phyloP scores from a whole-genome alignment of 2,113 vertebrate species.

The Archocentrus centrarchus region DNA sequence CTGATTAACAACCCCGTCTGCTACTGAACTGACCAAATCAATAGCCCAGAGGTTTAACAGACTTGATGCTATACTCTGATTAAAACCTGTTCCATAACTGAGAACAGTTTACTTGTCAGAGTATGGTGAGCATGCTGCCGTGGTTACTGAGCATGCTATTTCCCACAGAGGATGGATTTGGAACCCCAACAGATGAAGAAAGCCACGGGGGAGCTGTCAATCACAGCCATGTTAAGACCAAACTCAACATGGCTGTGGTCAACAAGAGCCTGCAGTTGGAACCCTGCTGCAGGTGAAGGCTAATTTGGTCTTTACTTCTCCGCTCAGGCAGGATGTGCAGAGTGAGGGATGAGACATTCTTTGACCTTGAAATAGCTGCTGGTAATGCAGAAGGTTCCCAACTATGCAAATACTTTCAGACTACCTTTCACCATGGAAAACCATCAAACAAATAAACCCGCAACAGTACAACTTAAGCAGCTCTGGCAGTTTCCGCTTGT shows the following conservation, averaged over 20 bases:
- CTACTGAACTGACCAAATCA: no score
- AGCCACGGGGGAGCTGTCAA: neutral
- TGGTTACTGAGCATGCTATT: neutral
- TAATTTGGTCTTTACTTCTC: neutral
- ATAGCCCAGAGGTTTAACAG: no score
- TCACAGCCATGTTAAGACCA: neutral
- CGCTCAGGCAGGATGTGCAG: neutral
- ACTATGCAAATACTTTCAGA: neutral
- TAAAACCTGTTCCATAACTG: no score
- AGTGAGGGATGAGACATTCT: neutral
- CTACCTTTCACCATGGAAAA: neutral
- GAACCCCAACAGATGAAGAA: conserved; percentile 7
- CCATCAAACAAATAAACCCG: neutral
- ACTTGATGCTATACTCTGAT: no score
- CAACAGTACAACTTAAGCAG: neutral
- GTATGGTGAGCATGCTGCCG: neutral
- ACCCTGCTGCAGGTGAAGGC: neutral
- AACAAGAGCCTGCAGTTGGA: neutral
- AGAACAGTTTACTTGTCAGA: no score
- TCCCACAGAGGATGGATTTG: neutral
- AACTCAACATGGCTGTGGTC: neutral
- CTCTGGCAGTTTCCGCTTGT: neutral
- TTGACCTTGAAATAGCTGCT: neutral
- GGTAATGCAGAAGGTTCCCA: neutral
- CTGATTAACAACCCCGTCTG: no score